Evolutionary conservation across 2,113 vertebrate species (phyloP).

Genomic region (Petaurus breviceps): DNA sequence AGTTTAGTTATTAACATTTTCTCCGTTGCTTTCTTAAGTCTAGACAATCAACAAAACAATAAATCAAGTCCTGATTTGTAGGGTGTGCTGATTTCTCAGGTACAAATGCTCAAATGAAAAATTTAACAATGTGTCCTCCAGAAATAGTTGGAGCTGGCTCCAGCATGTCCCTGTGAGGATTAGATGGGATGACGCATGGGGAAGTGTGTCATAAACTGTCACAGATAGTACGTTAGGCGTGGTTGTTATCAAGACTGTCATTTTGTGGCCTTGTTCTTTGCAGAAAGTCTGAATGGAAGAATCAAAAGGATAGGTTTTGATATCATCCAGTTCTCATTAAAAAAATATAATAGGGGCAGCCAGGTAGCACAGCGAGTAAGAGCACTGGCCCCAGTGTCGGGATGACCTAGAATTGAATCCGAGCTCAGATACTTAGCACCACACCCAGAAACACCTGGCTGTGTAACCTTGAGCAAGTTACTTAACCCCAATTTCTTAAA

Average conservation of each 20-base stretch:
- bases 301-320: not conserved
- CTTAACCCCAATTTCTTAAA: too few relatives aligned
- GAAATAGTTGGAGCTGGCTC: not conserved
- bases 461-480: too few relatives aligned
- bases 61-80: not conserved
- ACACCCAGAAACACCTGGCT: too few relatives aligned
- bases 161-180: not conserved
- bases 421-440: too few relatives aligned
- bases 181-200: not conserved
- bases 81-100: not conserved
- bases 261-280: not conserved
- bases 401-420: too few relatives aligned
- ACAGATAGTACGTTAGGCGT: not conserved
- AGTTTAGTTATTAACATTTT: not conserved
- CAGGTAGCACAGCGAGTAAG: too few relatives aligned
- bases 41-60: not conserved
- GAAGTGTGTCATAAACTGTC: not conserved
- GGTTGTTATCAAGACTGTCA: not conserved
- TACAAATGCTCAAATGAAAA: not conserved
- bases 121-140: not conserved
- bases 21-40: not conserved
- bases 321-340: not conserved
- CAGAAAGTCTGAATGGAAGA: not conserved
- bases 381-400: too few relatives aligned
- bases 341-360: too few relatives aligned